Conservation (phyloP, 2,113 vertebrate species). For the Neotoma lepida region DNA sequence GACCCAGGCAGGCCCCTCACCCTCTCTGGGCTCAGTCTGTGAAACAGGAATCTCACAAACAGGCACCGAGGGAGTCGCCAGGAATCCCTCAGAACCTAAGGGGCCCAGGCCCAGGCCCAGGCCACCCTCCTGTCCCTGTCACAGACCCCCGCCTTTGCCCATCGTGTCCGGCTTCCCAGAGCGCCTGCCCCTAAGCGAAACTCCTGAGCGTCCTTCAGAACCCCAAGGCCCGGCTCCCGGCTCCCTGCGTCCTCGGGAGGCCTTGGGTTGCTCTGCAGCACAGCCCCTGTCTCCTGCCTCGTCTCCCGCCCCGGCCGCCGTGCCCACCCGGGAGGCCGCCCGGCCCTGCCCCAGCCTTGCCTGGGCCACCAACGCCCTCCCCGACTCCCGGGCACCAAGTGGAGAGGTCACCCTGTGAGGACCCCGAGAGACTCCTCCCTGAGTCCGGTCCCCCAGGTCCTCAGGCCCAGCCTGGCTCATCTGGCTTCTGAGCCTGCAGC, state of each 20-base stretch:
- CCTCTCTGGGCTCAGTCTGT: neutral
- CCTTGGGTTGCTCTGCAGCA: neutral
- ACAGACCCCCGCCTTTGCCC: neutral
- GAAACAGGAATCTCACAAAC: neutral
- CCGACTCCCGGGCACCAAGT: too few species aligned
- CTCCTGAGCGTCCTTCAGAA: neutral
- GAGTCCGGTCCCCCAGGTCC: neutral
- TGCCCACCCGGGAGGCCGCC: neutral
- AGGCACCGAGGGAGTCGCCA: neutral
- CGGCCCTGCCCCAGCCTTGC: neutral
- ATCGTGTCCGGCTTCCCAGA: neutral
- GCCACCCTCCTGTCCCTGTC: too few species aligned
- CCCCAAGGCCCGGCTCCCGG: neutral
- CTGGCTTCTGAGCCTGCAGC: neutral
- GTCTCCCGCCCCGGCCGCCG: neutral
- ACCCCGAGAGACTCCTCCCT: neutral
- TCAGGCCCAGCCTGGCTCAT: neutral
- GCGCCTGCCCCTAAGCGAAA: neutral
- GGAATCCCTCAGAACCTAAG: neutral
- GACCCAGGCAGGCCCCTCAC: accelerated
- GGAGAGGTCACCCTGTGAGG: neutral
- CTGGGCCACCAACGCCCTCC: neutral
- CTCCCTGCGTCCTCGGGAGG: neutral
- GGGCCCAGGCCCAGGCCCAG: too few species aligned
- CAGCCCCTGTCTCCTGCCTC: neutral